Evolutionary conservation across 1,140 invertebrate genomes (phyloP), one percentile per base, ranked within the genome.

Genomic region (Nephila pilipes): DNA sequence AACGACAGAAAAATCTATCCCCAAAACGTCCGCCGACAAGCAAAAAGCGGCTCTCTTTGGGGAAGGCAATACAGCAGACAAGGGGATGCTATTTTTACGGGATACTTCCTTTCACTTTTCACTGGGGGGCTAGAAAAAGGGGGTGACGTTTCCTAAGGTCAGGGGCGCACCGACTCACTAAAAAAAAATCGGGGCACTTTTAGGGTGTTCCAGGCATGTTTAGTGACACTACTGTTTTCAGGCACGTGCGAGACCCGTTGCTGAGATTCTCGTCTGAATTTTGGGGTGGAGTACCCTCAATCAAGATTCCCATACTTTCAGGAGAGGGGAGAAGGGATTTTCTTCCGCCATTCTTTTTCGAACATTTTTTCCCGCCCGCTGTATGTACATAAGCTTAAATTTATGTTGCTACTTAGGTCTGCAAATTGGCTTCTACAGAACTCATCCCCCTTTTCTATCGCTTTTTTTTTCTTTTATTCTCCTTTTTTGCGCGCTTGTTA

Each of bases 381-480:
- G 32, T 69, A 69, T 92, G 58, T 92, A 92, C 90, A 91, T 91
- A 91, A 91, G 80, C 89, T 85, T 85, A 69, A 85, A 92, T 92
- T 85, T 85, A 85, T 92, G 90, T 92, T 69, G 57, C 90, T 85
- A 63, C 89, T 91, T 91, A 83, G 89, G 57, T 25, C 79, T 91
- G 90, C 90, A 85, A 92, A 85, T 92, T 92, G 90, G 90, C 81
- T 92, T 80, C 88, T 81, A 81, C 55, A 38, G 46, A 46, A 46
- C 46, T 65, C 79, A 80, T 81, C 80, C 88, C 63, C 58, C 29
- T 91, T 83, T 81, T 88, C 46, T 85, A 29, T 79, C 25, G 6
- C 20, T 83, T 14, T 32, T 87, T 87, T 14, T 63, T 85, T 18
- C 18, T 65, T 20, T 87, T n/a, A 22, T 16, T 55, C 38, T 83